Conservation (phyloP, 2,113 vertebrate species). For the Alces alces region DNA sequence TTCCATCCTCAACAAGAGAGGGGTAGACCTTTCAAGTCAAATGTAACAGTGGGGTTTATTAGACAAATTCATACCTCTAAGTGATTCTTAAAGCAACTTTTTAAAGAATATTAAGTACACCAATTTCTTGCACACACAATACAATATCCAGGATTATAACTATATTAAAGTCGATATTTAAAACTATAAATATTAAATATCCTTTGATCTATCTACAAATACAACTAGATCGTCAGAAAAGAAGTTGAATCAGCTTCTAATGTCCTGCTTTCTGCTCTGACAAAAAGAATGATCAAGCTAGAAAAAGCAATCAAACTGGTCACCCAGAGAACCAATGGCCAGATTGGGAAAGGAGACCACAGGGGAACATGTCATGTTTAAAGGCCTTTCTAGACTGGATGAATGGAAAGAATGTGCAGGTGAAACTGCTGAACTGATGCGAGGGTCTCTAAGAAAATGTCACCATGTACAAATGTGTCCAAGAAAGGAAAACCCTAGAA, state of each 20-base stretch:
- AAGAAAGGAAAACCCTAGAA: not conserved
- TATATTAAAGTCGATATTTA: constrained; percentile 22
- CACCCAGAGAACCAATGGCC: not conserved
- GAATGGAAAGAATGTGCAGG: not conserved
- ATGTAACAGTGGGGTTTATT: not conserved
- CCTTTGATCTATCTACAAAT: not conserved
- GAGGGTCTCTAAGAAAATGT: not conserved
- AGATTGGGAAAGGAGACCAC: not conserved
- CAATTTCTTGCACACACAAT: not conserved
- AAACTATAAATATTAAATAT: constrained; percentile 19
- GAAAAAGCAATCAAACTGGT: not conserved
- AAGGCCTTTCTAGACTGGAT: not conserved
- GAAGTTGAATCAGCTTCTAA: not conserved
- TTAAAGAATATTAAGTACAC: not conserved
- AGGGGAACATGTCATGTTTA: not conserved
- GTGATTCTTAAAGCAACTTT: not conserved
- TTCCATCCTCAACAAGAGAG: not conserved
- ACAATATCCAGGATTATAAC: not conserved
- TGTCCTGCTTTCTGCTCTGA: not conserved
- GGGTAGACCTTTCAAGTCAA: not conserved
- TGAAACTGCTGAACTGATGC: not conserved
- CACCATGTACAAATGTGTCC: not conserved
- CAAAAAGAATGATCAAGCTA: not conserved
- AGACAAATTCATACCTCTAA: not conserved
- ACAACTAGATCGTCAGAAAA: not conserved